phyloP scores from a whole-genome alignment of 1,140 invertebrate species.

The Nasonia vitripennis region DNA sequence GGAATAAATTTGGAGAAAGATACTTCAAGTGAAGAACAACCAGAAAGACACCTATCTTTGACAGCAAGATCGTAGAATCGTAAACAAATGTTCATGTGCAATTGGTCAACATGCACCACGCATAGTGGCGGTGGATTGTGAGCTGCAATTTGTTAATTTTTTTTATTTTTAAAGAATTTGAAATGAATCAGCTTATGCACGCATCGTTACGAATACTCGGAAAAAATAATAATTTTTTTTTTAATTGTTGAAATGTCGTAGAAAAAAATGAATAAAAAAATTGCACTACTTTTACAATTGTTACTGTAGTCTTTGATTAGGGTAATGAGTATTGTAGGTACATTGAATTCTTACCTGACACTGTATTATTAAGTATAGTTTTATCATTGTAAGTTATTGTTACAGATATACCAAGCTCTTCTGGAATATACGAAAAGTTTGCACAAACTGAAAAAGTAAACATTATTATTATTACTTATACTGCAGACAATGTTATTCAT shows the following conservation, averaged over 20 bases:
- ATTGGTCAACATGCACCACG: conserved; percentile 55
- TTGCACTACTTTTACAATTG: neutral
- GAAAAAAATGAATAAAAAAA: too few relatives aligned
- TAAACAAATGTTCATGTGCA: conserved; percentile 60
- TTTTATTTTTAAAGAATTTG: conserved; percentile 15
- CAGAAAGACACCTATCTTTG: conserved; percentile 55
- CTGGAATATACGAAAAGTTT: conserved; percentile 61
- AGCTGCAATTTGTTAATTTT: conserved; percentile 51
- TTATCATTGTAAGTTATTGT: conserved; percentile 62
- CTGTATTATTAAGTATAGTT: conserved; percentile 62
- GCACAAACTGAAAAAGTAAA: conserved; percentile 62
- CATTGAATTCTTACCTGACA: conserved; percentile 62
- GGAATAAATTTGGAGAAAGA: conserved; percentile 44
- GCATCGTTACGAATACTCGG: too few relatives aligned
- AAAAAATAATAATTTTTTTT: too few relatives aligned
- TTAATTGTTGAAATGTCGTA: too few relatives aligned
- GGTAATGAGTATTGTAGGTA: neutral
- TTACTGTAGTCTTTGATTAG: too few relatives aligned
- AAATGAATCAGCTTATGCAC: neutral
- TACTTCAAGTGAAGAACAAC: conserved; percentile 58
- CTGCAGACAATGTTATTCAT: neutral
- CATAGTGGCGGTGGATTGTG: conserved; percentile 67
- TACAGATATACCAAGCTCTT: conserved; percentile 64
- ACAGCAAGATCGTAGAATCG: conserved; percentile 62
- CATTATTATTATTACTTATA: neutral